These are phyloP conservation scores for Amphipoea lucens DNA, from an alignment of 2,888 invertebrate genomes.

Conservation along the genomic window DNA sequence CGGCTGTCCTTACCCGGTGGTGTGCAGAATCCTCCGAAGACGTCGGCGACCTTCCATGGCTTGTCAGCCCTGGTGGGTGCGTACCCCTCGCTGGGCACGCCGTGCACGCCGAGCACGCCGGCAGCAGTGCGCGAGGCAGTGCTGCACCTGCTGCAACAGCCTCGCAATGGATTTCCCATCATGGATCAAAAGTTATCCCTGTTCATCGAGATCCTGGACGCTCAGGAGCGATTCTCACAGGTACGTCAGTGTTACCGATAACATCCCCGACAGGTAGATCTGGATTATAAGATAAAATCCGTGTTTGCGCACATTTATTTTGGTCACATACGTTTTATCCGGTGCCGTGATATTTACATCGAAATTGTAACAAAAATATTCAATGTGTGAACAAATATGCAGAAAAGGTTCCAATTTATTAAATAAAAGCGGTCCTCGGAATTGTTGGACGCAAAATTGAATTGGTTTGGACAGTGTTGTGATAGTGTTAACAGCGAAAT, in stretches of 20 bases:
- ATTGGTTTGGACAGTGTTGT: conserved; percentile 49
- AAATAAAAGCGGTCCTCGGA: conserved; percentile 30
- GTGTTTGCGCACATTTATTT: conserved; percentile 47
- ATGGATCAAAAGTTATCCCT: conserved; percentile 94
- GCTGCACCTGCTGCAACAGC: conserved; percentile 92
- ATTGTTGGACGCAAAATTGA: conserved; percentile 40
- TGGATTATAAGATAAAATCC: conserved; percentile 30
- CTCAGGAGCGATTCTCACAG: conserved; percentile 95
- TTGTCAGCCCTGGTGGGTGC: conserved; percentile 82
- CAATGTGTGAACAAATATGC: conserved; percentile 34
- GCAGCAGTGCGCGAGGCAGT: conserved; percentile 93
- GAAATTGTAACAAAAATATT: conserved; percentile 46
- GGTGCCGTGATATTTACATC: conserved; percentile 51
- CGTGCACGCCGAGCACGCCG: conserved; percentile 89
- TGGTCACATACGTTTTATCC: conserved; percentile 48
- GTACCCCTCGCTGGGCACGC: conserved; percentile 79
- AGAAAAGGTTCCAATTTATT: conserved; percentile 39
- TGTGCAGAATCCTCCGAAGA: conserved; percentile 88
- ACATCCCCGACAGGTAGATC: conserved; percentile 13
- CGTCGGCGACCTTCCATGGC: conserved; percentile 92
- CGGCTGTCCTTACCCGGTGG: conserved; percentile 90
- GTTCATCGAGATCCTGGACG: conserved; percentile 95
- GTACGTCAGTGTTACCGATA: conserved; percentile 80
- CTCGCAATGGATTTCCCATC: conserved; percentile 93
- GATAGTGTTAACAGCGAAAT: conserved; percentile 60